Conservation (phyloP, 1,140 invertebrate genomes). For the Drosophila suzukii region DNA sequence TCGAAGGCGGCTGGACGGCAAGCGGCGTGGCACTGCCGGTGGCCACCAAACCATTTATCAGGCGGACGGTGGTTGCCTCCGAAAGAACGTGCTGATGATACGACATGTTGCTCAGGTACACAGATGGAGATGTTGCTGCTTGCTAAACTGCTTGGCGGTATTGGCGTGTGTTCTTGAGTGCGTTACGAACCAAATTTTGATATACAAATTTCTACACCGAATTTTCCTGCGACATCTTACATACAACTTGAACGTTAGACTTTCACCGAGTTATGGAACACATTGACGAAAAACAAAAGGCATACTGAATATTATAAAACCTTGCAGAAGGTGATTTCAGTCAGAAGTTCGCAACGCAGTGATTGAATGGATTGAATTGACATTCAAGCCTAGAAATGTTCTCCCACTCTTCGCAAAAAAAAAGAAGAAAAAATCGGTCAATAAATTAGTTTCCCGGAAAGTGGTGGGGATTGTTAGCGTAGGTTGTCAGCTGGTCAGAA, state of each 20-base stretch:
- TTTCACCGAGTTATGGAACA: slow-evolving; percentile 33
- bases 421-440: too few relatives aligned
- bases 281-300: neutral
- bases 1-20: neutral
- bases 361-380: too few relatives aligned
- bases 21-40: slow-evolving; percentile 1
- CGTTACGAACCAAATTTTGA: slow-evolving; percentile 50
- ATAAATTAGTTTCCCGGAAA: too few relatives aligned
- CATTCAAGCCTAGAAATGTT: too few relatives aligned
- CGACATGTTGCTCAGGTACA: slow-evolving; percentile 13
- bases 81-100: slow-evolving; percentile 23
- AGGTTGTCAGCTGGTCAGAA: too few relatives aligned
- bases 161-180: slow-evolving; percentile 18
- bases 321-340: too few relatives aligned
- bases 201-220: slow-evolving; percentile 60
- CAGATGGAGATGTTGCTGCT: neutral
- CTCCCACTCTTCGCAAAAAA: too few relatives aligned
- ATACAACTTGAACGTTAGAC: slow-evolving; percentile 62
- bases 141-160: slow-evolving; percentile 12
- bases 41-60: slow-evolving; percentile 46
- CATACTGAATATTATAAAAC: neutral
- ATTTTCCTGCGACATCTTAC: slow-evolving; percentile 69
- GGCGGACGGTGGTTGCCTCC: slow-evolving; percentile 53
- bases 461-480: too few relatives aligned
- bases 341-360: too few relatives aligned